Conservation (phyloP, 2,888 invertebrate species). For the Pecten maximus region DNA sequence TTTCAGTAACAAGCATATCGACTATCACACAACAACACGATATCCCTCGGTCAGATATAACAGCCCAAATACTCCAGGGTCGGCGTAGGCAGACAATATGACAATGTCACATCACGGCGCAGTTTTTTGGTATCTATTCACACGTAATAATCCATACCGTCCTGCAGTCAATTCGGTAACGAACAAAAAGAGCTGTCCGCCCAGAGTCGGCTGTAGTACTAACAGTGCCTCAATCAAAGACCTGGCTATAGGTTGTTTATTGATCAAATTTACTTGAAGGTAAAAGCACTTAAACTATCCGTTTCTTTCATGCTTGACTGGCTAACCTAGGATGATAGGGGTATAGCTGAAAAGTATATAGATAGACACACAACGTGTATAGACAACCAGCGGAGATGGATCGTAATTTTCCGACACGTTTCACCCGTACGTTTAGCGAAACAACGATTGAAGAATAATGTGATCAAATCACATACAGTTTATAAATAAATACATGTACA, state of each 20-base stretch:
- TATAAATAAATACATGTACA: background rate
- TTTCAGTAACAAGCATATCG: background rate
- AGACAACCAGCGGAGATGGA: background rate
- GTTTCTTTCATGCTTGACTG: slow-evolving; percentile 12
- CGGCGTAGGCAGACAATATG: background rate
- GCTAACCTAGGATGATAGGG: background rate
- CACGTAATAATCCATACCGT: background rate
- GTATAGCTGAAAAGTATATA: background rate
- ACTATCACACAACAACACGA: background rate
- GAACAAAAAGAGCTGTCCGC: background rate
- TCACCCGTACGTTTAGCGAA: background rate
- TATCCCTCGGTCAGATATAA: background rate
- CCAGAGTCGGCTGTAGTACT: background rate
- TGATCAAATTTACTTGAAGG: slow-evolving; percentile 22
- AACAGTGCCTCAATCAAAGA: slow-evolving; percentile 1
- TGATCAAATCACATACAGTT: background rate
- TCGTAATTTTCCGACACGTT: background rate
- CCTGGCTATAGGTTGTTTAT: background rate
- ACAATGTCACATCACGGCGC: background rate
- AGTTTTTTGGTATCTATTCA: background rate
- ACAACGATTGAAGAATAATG: background rate
- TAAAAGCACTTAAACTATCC: slow-evolving; percentile 16
- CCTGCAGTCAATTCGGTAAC: background rate
- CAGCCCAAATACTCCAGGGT: background rate
- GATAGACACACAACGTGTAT: background rate